Evolutionary conservation across 1,140 invertebrate genomes (phyloP), one percentile per base, ranked within the genome.

Genomic region (Aphis gossypii): DNA sequence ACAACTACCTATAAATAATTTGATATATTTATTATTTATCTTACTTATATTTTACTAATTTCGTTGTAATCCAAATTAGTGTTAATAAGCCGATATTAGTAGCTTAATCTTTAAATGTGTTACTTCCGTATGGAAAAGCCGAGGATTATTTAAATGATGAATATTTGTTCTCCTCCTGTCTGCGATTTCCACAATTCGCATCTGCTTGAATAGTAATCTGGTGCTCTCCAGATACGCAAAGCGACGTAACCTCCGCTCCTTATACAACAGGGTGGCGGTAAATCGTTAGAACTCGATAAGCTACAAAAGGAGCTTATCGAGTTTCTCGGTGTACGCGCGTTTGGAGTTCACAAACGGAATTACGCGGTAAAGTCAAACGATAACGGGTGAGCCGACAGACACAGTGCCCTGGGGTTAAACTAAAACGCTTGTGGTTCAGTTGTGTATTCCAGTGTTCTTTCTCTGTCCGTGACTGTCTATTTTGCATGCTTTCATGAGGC

Each of bases 261-360:
- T n/a, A 8, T 2, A 8, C 48, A 35, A 38, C 9, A 35, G 88
- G 46, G 41, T n/a, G 54, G 90, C 38, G 54, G 68, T n/a, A 76
- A 91, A 91, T 91, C 90, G 90, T 91, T 91, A 91, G 68, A 41
- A 91, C 44, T 91, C 90, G 90, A 91, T 91, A 91, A 91, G 90
- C 90, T 48, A 46, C 68, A 76, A 76, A 91, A 91, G 90, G 90
- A 91, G 90, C 90, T 91, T 91, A 91, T 91, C 90, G 90, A 76
- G 90, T 91, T 91, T 76, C 90, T 91, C 90, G 90, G 48, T 68
- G 56, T 68, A 25, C 60, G 41, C 60, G 90, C 44, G 41, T 41
- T 48, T 35, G 38, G 25, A 76, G 90, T 92, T 92, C 68, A 83
- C 90, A 82, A 82, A 82, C 90, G 90, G 68, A 83, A 92, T 83